Evolutionary conservation across 1,140 invertebrate species (phyloP).

Genomic region (Formica selysi): DNA sequence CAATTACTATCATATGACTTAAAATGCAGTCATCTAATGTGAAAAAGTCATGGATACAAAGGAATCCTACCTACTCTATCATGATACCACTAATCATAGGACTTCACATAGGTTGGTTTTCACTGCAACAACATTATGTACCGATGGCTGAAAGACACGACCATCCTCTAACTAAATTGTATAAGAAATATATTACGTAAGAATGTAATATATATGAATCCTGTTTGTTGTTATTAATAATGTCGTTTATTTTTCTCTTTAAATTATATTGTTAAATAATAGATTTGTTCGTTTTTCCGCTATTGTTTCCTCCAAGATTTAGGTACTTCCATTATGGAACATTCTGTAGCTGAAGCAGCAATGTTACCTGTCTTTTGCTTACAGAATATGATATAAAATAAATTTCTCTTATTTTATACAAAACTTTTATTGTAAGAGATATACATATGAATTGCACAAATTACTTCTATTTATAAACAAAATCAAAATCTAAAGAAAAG

Average conservation of each 20-base stretch:
- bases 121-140: conserved; percentile 23
- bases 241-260: not conserved
- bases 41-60: not conserved
- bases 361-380: not conserved
- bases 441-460: conserved; percentile 56
- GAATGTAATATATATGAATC: not conserved
- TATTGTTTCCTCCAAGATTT: not conserved
- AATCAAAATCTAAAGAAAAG: conserved; percentile 16
- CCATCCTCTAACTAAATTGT: conserved; percentile 32
- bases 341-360: not conserved
- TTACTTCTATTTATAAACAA: conserved; percentile 51
- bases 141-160: not conserved
- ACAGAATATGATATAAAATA: conserved; percentile 12
- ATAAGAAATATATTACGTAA: not conserved
- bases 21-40: not conserved
- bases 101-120: conserved; percentile 55
- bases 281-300: not conserved
- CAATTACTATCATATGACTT: not conserved
- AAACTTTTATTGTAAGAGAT: conserved; percentile 71
- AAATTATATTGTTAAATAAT: not conserved
- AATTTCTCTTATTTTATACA: conserved; percentile 55
- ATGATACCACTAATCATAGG: conserved; percentile 21
- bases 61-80: not conserved
- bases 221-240: not conserved
- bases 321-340: too few species aligned